Evolutionary conservation across 2,113 vertebrate species (phyloP), one percentile per base, ranked within the genome.

Genomic region (Prolemur simus): DNA sequence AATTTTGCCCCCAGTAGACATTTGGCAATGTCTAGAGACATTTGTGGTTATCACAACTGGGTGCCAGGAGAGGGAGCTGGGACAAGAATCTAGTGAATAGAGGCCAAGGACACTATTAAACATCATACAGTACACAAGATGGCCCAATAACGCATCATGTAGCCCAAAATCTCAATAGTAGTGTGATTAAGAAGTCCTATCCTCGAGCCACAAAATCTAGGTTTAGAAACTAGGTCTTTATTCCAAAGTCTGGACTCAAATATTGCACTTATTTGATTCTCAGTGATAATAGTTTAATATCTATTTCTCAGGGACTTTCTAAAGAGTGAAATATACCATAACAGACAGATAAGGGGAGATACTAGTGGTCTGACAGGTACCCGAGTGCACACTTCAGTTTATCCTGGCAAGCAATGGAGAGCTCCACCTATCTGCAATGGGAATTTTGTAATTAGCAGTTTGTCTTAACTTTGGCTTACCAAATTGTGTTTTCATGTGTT

Each of bases 371-470:
- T 83, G n/a, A 47, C 5, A 17, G 15, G 9, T 49, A 68, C 4
- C 18, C 54, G 6, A 74, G 54, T 23, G 5, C 4, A 52, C 5
- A 29, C 47, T 77, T 96, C 25, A 49, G 17, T 83, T 83, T 93
- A 73, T 64, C 37, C 52, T 73, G 11, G 8, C 3, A 37, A 68
- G 20, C 2, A n/a, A 4, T 47, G 13, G 23, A 80, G 13, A 86
- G 5, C 8, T 52, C 92, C 64, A 45, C 9, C 29, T 80, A 80
- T 66, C 81, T 96, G 8, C 25, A 71, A 64, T 17, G 2, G 12
- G 56, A 92, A 45, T 63, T 93, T 80, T 97, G 3, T 64, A 77
- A 68, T 89, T 87, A 95, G 37, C 14, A 78, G 56, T 71, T n/a
- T 78, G 25, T 60, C 39, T 84, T 68, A 52, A 37, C 15, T 21